Conservation (phyloP, 2,797 vertebrate genomes). For the Tarsius wallacei region DNA sequence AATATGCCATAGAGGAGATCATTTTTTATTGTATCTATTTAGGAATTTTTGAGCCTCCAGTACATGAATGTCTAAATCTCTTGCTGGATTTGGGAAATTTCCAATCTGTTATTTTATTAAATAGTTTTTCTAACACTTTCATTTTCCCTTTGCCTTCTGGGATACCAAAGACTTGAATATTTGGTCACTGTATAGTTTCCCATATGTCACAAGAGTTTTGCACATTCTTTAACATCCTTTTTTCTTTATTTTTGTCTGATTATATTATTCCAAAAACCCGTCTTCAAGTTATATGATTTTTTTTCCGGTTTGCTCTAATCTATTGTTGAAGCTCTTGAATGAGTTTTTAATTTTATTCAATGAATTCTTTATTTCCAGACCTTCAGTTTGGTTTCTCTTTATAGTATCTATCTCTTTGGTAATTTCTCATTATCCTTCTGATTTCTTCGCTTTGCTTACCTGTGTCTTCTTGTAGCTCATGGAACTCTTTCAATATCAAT, state of each 20-base stretch:
- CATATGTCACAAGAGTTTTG: neutral
- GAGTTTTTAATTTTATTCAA: too few relatives aligned
- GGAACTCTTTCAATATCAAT: too few relatives aligned
- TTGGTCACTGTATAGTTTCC: neutral
- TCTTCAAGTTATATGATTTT: neutral
- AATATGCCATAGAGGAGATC: neutral
- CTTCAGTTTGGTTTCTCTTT: too few relatives aligned
- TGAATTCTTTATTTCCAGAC: too few relatives aligned
- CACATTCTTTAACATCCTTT: neutral
- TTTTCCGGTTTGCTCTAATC: too few relatives aligned
- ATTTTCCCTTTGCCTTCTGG: neutral
- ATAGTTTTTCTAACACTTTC: neutral
- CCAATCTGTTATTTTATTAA: neutral
- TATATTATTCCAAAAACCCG: neutral
- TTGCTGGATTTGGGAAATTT: neutral
- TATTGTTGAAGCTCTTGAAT: too few relatives aligned
- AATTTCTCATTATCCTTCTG: too few relatives aligned
- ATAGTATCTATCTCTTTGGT: too few relatives aligned
- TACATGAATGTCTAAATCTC: neutral
- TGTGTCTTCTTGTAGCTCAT: too few relatives aligned
- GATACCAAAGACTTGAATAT: neutral
- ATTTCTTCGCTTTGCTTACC: too few relatives aligned
- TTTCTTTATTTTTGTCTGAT: neutral
- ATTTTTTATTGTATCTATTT: neutral
- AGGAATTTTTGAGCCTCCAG: neutral